Base-by-base conservation (phyloP, 2,797 vertebrate species). In the Dipus sagitta region DNA sequence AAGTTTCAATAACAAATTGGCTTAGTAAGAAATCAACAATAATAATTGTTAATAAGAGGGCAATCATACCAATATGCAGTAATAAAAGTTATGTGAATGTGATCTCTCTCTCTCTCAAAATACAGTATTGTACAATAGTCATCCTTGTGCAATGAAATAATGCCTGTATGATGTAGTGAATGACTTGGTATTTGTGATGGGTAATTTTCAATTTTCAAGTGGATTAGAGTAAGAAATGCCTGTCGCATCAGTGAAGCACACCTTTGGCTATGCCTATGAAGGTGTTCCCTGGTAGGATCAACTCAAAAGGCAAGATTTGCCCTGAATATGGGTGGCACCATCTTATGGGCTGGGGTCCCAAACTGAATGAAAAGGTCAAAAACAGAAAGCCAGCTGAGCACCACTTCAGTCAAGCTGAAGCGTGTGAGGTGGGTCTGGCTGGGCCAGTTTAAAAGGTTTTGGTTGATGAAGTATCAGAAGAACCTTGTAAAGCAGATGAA, bases 1-100 rank as follows among this genome's bases (percentile, higher is more conserved):
- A 74, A 58, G 52, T 58, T 93, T 79, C n/a, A 72, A 24, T 85
- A 79, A 80, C 32, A 78, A 67, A 17, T 93, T 72, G 58, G 12
- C 67, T 54, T 18, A 74, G 12, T 28, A 58, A 54, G n/a, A 71
- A 42, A 18, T 67, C 38, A 38, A 21, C 18, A 83, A 20, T 42
- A 47, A 64, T 65, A 24, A 52, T 60, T 80, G 58, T 58, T 79
- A 47, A 86, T 72, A 85, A 72, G 58, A 9, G 58, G 67, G 62
- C 75, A 85, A 28, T 42, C 67, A n/a, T 34, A 74, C 38, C 10
- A 77, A 78, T 64, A 65, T 62, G 26, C n/a, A 62, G 11, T 74
- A 60, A 28, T 80, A 67, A 42, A 62, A 65, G 30, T 67, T 47
- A 34, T 20, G 18, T 64, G 65, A 79, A 3, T 58, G 42, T 78